phyloP scores from a whole-genome alignment of 1,140 invertebrate species.

The Drosophila dunni region DNA sequence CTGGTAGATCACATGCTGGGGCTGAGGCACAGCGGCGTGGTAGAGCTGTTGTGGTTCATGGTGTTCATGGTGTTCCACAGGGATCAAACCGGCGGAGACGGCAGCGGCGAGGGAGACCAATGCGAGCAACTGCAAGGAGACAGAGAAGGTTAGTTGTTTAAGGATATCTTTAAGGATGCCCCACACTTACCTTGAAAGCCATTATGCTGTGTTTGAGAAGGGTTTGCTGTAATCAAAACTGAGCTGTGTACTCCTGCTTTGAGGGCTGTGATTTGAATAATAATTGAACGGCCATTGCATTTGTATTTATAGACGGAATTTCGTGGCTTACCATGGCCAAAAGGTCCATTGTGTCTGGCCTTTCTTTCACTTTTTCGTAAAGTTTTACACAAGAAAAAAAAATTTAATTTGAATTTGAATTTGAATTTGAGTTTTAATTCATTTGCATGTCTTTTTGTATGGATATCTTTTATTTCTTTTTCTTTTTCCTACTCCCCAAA shows the following conservation, averaged over 20 bases:
- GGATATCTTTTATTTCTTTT: slow-evolving; percentile 15
- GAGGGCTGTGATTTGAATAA: slow-evolving; percentile 77
- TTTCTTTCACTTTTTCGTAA: slow-evolving; percentile 79
- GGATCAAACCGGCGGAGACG: slow-evolving; percentile 69
- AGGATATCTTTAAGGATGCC: not conserved
- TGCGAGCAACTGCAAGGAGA: slow-evolving; percentile 46
- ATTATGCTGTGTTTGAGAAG: slow-evolving; percentile 56
- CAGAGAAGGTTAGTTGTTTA: not conserved
- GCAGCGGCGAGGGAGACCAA: slow-evolving; percentile 60
- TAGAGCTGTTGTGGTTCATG: slow-evolving; percentile 47
- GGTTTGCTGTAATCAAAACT: slow-evolving; percentile 37
- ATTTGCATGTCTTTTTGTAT: slow-evolving; percentile 61
- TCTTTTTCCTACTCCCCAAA: slow-evolving; percentile 34
- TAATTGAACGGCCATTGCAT: slow-evolving; percentile 68
- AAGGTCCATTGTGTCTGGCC: slow-evolving; percentile 58
- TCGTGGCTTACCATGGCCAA: slow-evolving; percentile 38
- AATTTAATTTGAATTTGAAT: slow-evolving; percentile 69
- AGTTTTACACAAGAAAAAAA: slow-evolving; percentile 49
- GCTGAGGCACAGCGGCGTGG: slow-evolving; percentile 45
- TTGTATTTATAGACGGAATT: slow-evolving; percentile 81
- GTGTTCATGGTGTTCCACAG: slow-evolving; percentile 65
- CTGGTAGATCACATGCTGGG: slow-evolving; percentile 71
- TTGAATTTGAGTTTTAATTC: slow-evolving; percentile 67
- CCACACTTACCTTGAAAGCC: slow-evolving; percentile 77
- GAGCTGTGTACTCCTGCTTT: slow-evolving; percentile 70